phyloP scores from a whole-genome alignment of 2,113 vertebrate genomes.

The Elgaria multicarinata region DNA sequence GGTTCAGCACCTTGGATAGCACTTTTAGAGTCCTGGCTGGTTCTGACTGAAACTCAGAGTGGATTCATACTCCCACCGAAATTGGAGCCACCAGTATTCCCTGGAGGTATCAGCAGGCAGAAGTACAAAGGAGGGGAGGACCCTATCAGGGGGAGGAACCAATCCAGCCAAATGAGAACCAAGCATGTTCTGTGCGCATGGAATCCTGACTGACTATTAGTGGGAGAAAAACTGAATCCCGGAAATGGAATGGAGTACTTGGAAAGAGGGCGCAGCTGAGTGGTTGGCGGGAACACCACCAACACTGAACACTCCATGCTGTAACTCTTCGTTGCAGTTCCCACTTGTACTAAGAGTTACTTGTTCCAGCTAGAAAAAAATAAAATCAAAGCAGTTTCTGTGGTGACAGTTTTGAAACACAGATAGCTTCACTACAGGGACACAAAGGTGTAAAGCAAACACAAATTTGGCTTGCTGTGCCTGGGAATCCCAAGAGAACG shows the following conservation, averaged over 20 bases:
- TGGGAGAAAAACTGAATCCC: background rate
- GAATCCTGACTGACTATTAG: background rate
- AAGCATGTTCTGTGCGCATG: background rate
- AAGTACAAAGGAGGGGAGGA: background rate
- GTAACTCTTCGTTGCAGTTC: background rate
- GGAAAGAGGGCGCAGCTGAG: background rate
- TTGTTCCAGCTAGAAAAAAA: background rate
- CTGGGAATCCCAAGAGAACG: background rate
- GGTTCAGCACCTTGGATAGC: too few relatives aligned
- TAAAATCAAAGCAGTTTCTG: background rate
- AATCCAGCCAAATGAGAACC: background rate
- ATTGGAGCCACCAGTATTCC: too few relatives aligned
- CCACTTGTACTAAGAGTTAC: too few relatives aligned
- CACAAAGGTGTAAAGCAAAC: background rate
- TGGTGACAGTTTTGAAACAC: background rate
- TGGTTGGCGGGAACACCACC: background rate
- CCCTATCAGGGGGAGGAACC: background rate
- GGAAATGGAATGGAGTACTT: background rate
- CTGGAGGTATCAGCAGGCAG: background rate
- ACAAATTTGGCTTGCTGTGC: background rate
- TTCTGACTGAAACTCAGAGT: too few relatives aligned
- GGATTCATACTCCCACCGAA: too few relatives aligned
- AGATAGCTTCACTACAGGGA: background rate
- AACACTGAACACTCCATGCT: background rate
- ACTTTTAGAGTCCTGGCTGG: too few relatives aligned